Evolutionary conservation across 2,113 vertebrate genomes (phyloP), one percentile per base, ranked within the genome.

Genomic region (Spermophilus dauricus): DNA sequence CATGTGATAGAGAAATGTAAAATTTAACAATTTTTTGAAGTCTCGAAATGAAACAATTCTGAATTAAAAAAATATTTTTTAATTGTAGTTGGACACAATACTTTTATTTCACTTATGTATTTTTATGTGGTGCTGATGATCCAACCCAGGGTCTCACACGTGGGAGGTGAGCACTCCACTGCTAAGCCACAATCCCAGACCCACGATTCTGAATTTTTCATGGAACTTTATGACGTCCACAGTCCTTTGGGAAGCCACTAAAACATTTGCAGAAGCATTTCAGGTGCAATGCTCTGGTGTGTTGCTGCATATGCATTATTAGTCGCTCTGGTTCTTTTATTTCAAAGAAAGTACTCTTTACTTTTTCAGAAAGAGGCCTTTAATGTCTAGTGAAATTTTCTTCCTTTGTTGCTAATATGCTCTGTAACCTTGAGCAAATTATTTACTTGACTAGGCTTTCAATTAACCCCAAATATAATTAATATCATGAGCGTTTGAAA

Each of bases 11-110:
- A 96, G 45, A 92, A 97, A 96, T 96, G 34, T 87, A 93, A 97
- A 94, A 84, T 90, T 97, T 94, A 95, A 87, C 51, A 94, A 73
- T 28, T 70, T 86, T 93, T 96, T 77, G 91, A 97, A 95, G 69
- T 90, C 91, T 93, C 92, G 69, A 94, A 96, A 95, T 94, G 96
- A 97, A 90, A 92, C 84, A 69, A 56, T 85, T 51, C n/a, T 94
- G 39, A 80, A 76, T 93, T 9, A 9, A 45, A 45, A 45, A 45
- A 45, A 45, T 9, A 45, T 45, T 45, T 45, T 45, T 45, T 45
- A 45, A 45, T 45, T 45, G 45, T 45, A 45, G 45, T 45, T 45
- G 45, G 45, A 45, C 45, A 45, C 45, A 45, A 45, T 45, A 45
- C 45, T 45, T 45, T 45, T 45, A 9, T 45, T 45, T 45, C 45